Evolutionary conservation across 1,140 invertebrate species (phyloP).

Genomic region (Heliothis subflexa): DNA sequence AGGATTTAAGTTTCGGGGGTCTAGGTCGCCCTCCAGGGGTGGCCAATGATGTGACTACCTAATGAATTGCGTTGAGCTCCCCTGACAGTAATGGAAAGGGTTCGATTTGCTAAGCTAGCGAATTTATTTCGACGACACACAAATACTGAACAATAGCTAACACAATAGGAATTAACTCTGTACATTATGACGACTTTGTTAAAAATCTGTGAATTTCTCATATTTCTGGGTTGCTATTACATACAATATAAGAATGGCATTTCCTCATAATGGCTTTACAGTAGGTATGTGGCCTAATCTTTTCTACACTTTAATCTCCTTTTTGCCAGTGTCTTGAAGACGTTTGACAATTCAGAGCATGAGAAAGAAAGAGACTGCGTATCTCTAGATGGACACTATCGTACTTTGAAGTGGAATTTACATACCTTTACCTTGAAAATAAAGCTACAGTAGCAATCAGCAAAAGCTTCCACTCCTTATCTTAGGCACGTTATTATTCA

Average conservation of each 20-base stretch:
- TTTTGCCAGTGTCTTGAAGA: too few relatives aligned
- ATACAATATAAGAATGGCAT: too few relatives aligned
- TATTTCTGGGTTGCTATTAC: too few relatives aligned
- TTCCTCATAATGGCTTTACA: too few relatives aligned
- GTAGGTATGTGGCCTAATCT: too few relatives aligned
- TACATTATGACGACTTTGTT: background rate
- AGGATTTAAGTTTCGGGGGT: constrained; percentile 30
- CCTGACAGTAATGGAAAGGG: constrained; percentile 15
- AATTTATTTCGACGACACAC: background rate
- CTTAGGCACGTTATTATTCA: background rate
- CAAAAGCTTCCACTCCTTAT: background rate
- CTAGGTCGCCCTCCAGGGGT: constrained; percentile 44
- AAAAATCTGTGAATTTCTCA: background rate
- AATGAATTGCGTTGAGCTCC: constrained; percentile 39
- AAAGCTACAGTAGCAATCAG: background rate
- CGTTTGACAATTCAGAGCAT: too few relatives aligned
- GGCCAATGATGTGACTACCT: constrained; percentile 24
- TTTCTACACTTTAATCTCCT: too few relatives aligned
- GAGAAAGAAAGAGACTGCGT: too few relatives aligned
- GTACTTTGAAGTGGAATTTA: too few relatives aligned
- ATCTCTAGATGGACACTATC: too few relatives aligned
- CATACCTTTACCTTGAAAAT: background rate
- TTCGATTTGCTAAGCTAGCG: constrained; percentile 12
- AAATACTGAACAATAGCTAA: constrained; percentile 4
- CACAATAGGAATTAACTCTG: constrained; percentile 1